Conservation (phyloP, 2,797 vertebrate genomes). For the Ataeniobius toweri region DNA sequence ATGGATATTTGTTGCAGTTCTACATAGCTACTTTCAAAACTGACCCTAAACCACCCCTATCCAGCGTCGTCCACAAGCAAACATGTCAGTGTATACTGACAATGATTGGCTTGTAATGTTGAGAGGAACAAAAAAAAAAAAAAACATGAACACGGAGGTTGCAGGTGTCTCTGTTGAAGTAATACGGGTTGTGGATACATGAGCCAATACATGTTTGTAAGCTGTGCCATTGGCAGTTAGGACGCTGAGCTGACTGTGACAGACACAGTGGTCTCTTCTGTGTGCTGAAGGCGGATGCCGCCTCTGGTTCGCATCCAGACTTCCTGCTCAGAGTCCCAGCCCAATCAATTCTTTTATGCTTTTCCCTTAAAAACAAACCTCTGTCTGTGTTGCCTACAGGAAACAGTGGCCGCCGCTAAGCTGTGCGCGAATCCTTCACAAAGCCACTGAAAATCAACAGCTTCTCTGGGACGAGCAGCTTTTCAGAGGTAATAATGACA, state of each 20-base stretch:
- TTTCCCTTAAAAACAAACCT: constrained; percentile 66
- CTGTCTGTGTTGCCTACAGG: constrained; percentile 66
- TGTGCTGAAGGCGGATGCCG: constrained; percentile 65
- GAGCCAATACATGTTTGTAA: constrained; percentile 60
- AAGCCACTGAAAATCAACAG: constrained; percentile 54
- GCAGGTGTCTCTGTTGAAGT: constrained; percentile 67
- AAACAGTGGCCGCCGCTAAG: constrained; percentile 63
- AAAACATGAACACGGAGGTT: constrained; percentile 15
- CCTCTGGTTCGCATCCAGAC: constrained; percentile 70
- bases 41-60: background rate
- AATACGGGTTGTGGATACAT: constrained; percentile 49
- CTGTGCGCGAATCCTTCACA: constrained; percentile 44
- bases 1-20: too few species aligned
- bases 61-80: constrained; percentile 7
- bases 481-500: constrained; percentile 11
- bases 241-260: constrained; percentile 58
- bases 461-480: constrained; percentile 21
- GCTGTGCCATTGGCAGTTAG: constrained; percentile 59
- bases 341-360: constrained; percentile 77
- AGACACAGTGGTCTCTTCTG: constrained; percentile 72
- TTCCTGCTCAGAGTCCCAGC: constrained; percentile 74
- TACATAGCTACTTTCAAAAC: too few species aligned
- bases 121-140: constrained; percentile 1
- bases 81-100: constrained; percentile 7
- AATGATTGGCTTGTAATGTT: constrained; percentile 31